Evolutionary conservation across 2,113 vertebrate species (phyloP).

Genomic region (Lates calcarifer): DNA sequence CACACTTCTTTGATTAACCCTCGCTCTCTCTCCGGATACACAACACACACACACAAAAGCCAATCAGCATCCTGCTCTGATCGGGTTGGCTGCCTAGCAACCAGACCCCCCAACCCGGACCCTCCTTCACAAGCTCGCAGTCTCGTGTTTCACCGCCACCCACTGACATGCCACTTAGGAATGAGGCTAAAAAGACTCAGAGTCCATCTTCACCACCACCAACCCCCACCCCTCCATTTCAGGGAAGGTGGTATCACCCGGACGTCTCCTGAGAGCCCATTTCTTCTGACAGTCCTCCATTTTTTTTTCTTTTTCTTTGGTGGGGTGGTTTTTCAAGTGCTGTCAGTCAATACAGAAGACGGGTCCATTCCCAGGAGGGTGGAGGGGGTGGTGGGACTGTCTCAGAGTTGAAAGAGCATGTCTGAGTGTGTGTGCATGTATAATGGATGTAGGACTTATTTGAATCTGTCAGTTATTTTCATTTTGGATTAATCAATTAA

Average conservation of each 20-base stretch:
- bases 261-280: conserved; percentile 21
- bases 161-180: conserved; percentile 66
- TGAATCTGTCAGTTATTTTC: background rate
- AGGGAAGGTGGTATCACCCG: conserved; percentile 35
- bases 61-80: conserved; percentile 60
- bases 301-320: background rate
- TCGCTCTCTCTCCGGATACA: background rate
- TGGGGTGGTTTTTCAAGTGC: conserved; percentile 34
- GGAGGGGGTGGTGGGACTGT: conserved; percentile 2
- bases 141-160: conserved; percentile 72
- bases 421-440: conserved; percentile 49
- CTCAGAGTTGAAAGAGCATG: conserved; percentile 57
- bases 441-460: conserved; percentile 22
- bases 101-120: conserved; percentile 48
- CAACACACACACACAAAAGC: conserved; percentile 14
- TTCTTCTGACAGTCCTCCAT: conserved; percentile 24
- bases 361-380: conserved; percentile 18
- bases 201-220: background rate
- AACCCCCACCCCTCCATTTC: background rate
- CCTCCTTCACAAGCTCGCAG: conserved; percentile 46
- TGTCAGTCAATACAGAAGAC: conserved; percentile 58
- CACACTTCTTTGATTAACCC: conserved; percentile 19
- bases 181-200: conserved; percentile 60
- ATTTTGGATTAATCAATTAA: background rate
- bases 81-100: conserved; percentile 70